Percentiles rank a stretch among this genome's conserved stretches.
These are phyloP conservation scores for Decapterus maruadsi DNA, from an alignment of 2,797 vertebrate species.

Conservation along the genomic window DNA sequence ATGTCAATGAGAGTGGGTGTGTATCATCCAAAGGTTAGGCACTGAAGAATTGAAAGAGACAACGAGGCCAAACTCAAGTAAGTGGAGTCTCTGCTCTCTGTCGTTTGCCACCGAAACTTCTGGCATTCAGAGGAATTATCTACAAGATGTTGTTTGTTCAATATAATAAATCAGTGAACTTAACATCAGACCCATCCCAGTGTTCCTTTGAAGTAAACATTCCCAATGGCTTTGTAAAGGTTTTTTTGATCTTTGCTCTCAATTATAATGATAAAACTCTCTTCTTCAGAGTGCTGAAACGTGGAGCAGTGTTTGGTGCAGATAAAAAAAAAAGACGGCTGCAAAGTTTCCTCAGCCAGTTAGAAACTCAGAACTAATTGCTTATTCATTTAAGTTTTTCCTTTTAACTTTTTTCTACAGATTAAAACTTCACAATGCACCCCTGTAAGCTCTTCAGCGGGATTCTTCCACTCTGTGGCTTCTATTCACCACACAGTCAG, in stretches of 20 bases:
- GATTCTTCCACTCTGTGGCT: not conserved
- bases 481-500: conserved; percentile 16
- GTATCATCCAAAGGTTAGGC: conserved; percentile 2
- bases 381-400: conserved; percentile 44
- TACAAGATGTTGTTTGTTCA: not conserved
- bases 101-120: not conserved
- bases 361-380: conserved; percentile 27
- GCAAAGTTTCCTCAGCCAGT: conserved; percentile 29
- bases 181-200: not conserved
- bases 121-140: not conserved
- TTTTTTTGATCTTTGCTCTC: conserved; percentile 60
- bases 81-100: not conserved
- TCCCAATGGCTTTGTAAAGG: not conserved
- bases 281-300: conserved; percentile 39
- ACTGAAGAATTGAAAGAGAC: conserved; percentile 12
- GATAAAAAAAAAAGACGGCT: conserved; percentile 41
- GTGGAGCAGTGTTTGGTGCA: conserved; percentile 34
- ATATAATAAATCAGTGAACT: not conserved
- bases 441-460: not conserved
- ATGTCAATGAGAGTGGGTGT: conserved; percentile 1
- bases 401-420: conserved; percentile 39
- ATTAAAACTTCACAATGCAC: conserved; percentile 18
- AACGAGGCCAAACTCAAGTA: not conserved
- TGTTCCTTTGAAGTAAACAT: conserved; percentile 38
- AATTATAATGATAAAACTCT: conserved; percentile 43